Conservation (phyloP, 2,797 vertebrate species). For the Phrynocephalus vlangalii region DNA sequence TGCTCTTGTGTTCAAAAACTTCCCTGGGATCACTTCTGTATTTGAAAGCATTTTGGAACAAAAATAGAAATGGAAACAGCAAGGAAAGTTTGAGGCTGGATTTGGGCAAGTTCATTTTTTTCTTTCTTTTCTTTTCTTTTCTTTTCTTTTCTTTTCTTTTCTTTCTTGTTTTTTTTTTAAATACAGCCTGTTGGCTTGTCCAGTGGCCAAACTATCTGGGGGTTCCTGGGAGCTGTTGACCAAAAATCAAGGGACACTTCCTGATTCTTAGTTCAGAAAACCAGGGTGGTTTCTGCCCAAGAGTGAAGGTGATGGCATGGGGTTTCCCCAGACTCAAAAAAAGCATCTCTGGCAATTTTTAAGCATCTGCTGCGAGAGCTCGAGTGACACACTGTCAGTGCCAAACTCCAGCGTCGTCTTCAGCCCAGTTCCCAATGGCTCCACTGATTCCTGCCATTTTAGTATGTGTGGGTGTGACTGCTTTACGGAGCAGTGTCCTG, state of each 20-base stretch:
- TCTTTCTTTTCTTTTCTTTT: too few species aligned
- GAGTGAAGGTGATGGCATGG: neutral
- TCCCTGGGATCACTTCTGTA: too few species aligned
- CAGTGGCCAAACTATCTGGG: neutral
- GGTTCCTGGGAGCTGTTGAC: neutral
- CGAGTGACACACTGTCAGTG: neutral
- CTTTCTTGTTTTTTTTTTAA: neutral
- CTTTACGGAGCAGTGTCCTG: neutral
- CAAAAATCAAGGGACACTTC: neutral
- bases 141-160: too few species aligned
- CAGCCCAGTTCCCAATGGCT: neutral
- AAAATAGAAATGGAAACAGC: too few species aligned
- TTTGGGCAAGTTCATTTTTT: neutral
- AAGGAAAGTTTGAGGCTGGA: neutral
- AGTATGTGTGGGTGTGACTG: neutral
- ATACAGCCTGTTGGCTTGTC: neutral
- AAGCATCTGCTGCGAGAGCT: neutral
- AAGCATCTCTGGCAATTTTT: neutral
- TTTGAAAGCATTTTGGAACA: neutral
- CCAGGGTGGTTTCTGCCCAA: neutral
- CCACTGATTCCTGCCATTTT: neutral
- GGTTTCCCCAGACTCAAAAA: neutral
- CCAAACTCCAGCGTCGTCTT: neutral
- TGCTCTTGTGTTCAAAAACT: neutral
- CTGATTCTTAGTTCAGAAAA: neutral